Conservation (phyloP, 2,797 vertebrate species). For the Falco rusticolus region DNA sequence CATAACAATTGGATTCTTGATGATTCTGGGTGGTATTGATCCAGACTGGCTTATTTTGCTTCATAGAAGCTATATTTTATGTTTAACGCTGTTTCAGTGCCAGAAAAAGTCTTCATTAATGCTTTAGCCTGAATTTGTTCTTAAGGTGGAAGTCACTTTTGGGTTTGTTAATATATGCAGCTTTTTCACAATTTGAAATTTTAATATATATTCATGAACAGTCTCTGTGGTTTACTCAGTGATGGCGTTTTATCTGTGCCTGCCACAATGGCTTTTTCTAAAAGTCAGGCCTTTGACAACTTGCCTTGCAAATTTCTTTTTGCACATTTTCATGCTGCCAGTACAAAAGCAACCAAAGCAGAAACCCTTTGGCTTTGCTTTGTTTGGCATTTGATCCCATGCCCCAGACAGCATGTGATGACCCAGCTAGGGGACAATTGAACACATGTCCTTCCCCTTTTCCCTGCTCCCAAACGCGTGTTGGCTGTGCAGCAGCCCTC, state of each 20-base stretch:
- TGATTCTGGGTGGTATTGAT: background rate
- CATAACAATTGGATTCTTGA: background rate
- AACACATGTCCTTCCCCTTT: background rate
- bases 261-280: constrained; percentile 32
- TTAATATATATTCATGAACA: constrained; percentile 61
- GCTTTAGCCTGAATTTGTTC: background rate
- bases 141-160: constrained; percentile 18
- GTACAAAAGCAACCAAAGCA: background rate
- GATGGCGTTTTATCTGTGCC: constrained; percentile 45
- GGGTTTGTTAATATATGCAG: constrained; percentile 27
- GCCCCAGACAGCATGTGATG: background rate
- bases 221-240: background rate
- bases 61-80: background rate
- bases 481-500: background rate
- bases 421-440: background rate
- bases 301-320: constrained; percentile 13
- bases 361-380: background rate
- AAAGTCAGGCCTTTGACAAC: background rate
- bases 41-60: background rate
- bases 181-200: constrained; percentile 9
- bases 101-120: constrained; percentile 3
- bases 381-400: background rate
- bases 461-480: background rate
- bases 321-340: background rate
- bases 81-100: background rate